Conservation (phyloP, 2,888 invertebrate species). For the Brenthis daphne region DNA sequence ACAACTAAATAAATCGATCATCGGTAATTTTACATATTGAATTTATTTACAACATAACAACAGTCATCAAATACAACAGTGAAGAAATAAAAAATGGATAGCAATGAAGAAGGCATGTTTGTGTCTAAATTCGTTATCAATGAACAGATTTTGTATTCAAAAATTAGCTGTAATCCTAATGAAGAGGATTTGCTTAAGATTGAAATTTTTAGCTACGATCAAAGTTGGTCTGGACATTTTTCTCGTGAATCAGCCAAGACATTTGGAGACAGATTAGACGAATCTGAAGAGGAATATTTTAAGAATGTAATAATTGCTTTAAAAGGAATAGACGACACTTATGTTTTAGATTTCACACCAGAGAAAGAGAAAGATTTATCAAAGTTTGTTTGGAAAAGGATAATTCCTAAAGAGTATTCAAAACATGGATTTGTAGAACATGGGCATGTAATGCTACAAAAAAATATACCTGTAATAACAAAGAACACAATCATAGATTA, state of each 20-base stretch:
- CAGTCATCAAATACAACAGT: no score
- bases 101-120: neutral
- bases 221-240: slow-evolving; percentile 60
- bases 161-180: slow-evolving; percentile 52
- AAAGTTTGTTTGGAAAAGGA: slow-evolving; percentile 61
- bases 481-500: slow-evolving; percentile 57
- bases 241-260: slow-evolving; percentile 51
- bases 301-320: slow-evolving; percentile 50
- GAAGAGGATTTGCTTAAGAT: slow-evolving; percentile 56
- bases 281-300: slow-evolving; percentile 53
- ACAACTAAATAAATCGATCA: no score
- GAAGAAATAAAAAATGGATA: neutral
- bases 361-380: slow-evolving; percentile 43
- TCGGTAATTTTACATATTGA: no score
- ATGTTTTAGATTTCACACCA: slow-evolving; percentile 47
- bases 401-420: slow-evolving; percentile 48
- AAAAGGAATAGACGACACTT: slow-evolving; percentile 41
- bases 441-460: slow-evolving; percentile 53
- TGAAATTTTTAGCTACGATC: slow-evolving; percentile 52
- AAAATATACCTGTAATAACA: slow-evolving; percentile 41
- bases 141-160: slow-evolving; percentile 1
- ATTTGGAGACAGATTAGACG: slow-evolving; percentile 49
- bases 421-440: slow-evolving; percentile 53
- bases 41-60: no score
- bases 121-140: slow-evolving; percentile 12